Percentiles rank a stretch among this genome's conserved stretches.
These are phyloP conservation scores for Erythrolamprus reginae DNA, from an alignment of 2,113 vertebrate species.

Conservation along the genomic window DNA sequence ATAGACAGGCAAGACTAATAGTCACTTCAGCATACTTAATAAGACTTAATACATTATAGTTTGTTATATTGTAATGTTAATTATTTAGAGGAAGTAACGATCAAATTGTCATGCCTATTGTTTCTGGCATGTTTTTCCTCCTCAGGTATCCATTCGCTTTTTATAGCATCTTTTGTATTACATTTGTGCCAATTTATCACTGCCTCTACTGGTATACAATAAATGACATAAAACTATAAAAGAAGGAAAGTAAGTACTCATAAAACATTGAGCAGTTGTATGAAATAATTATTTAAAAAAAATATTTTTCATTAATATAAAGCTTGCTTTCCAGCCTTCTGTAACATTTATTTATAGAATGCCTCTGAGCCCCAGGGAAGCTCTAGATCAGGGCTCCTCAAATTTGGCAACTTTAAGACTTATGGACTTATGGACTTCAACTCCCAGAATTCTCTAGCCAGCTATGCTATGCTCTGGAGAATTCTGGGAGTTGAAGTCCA, in stretches of 20 bases:
- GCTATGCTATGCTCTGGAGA: too few species aligned
- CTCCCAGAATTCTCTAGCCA: too few species aligned
- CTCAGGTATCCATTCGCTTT: background rate
- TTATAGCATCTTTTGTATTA: background rate
- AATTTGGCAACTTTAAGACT: too few species aligned
- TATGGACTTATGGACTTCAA: too few species aligned
- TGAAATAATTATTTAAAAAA: background rate
- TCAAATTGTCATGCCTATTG: background rate
- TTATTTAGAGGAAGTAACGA: background rate
- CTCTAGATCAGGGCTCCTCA: too few species aligned
- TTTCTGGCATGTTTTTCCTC: background rate
- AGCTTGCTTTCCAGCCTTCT: background rate
- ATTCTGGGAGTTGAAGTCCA: too few species aligned
- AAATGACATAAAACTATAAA: background rate
- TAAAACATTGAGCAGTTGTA: background rate
- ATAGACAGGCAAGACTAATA: background rate
- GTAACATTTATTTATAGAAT: background rate
- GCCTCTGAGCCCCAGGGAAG: background rate
- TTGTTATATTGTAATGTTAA: background rate
- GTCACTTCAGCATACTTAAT: background rate
- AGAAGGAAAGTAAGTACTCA: too few species aligned
- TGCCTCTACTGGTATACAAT: background rate
- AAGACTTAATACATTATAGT: background rate
- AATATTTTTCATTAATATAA: background rate
- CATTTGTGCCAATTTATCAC: background rate